These are phyloP conservation scores for Pararge aegeria DNA, from an alignment of 1,140 invertebrate genomes.

Conservation along the genomic window DNA sequence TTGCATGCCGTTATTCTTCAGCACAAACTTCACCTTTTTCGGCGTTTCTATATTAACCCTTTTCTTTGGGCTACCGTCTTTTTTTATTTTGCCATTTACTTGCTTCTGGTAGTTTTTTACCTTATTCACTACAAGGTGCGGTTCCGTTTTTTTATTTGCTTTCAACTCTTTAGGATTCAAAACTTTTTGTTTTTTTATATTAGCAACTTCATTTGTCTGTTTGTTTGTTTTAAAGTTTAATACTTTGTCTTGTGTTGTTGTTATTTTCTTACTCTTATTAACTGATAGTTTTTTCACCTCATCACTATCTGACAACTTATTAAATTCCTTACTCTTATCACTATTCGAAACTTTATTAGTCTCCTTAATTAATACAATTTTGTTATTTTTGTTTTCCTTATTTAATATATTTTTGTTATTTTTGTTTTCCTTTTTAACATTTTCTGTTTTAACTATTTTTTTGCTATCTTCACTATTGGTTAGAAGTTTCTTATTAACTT, in stretches of 20 bases:
- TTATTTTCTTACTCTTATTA: slow-evolving; percentile 21
- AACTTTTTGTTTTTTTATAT: not conserved
- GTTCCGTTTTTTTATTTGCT: not conserved
- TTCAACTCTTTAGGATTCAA: not conserved
- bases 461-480: slow-evolving; percentile 12
- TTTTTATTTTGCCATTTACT: slow-evolving; percentile 22
- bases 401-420: slow-evolving; percentile 15
- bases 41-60: slow-evolving; percentile 35
- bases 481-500: slow-evolving; percentile 18
- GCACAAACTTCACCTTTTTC: slow-evolving; percentile 83
- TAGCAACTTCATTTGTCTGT: slow-evolving; percentile 6
- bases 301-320: not conserved
- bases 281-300: slow-evolving; percentile 6
- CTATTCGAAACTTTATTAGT: slow-evolving; percentile 11
- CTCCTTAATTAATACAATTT: slow-evolving; percentile 22
- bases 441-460: slow-evolving; percentile 18
- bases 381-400: slow-evolving; percentile 18
- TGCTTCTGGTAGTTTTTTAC: slow-evolving; percentile 54
- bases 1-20: slow-evolving; percentile 84
- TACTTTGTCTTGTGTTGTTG: slow-evolving; percentile 17
- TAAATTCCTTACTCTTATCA: not conserved
- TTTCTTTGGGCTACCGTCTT: slow-evolving; percentile 30
- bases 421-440: slow-evolving; percentile 10
- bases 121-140: slow-evolving; percentile 48
- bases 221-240: slow-evolving; percentile 16